A percentile compares a stretch with the other conserved stretches of the same genome.
phyloP scores from a whole-genome alignment of 2,113 vertebrate species.

The Morone saxatilis region DNA sequence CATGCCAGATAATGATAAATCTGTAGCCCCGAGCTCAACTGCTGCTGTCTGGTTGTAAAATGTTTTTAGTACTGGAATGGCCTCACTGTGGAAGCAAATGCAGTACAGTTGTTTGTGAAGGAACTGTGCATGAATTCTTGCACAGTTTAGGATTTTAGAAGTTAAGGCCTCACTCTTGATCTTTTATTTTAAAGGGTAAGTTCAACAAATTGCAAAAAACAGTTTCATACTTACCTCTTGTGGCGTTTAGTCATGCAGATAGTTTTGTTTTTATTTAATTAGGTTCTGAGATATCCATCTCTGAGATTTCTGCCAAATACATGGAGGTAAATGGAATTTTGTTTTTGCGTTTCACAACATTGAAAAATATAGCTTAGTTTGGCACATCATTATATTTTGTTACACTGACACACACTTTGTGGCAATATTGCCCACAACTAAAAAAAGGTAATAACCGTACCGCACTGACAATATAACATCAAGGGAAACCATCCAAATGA shows the following conservation, averaged over 20 bases:
- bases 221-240: background rate
- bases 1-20: conserved; percentile 62
- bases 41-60: conserved; percentile 44
- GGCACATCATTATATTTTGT: background rate
- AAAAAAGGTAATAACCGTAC: background rate
- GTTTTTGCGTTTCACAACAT: background rate
- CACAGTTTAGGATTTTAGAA: background rate
- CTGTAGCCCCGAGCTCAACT: conserved; percentile 46
- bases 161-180: background rate
- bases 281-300: background rate
- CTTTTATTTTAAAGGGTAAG: background rate
- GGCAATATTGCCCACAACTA: background rate
- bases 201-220: background rate
- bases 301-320: background rate
- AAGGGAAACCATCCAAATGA: background rate
- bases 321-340: background rate
- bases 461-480: background rate
- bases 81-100: background rate
- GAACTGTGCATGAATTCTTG: background rate
- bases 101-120: background rate
- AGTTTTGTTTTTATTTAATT: background rate
- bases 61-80: conserved; percentile 18
- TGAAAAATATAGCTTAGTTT: too few species aligned
- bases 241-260: background rate
- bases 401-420: background rate